Percentiles rank a stretch among this genome's conserved stretches.
phyloP scores from a whole-genome alignment of 2,113 vertebrate species.

The Cyrtonyx montezumae region DNA sequence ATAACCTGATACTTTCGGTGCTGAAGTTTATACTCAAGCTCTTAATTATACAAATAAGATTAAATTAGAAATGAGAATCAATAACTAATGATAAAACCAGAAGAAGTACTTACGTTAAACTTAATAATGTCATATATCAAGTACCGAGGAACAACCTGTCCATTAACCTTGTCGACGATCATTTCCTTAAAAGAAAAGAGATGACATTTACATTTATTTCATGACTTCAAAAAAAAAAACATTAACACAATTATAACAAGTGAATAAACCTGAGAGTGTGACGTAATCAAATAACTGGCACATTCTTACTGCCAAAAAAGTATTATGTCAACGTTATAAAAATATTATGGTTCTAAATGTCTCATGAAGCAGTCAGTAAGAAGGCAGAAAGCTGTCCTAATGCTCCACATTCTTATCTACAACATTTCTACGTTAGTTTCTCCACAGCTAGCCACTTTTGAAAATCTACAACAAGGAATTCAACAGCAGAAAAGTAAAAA shows the following conservation, averaged over 20 bases:
- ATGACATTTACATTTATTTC: background rate
- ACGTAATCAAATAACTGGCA: background rate
- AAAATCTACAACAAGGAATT: background rate
- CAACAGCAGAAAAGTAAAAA: background rate
- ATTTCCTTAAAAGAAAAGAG: slow-evolving; percentile 89
- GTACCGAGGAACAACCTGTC: slow-evolving; percentile 94
- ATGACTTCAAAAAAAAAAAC: background rate
- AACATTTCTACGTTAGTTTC: background rate
- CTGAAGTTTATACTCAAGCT: background rate
- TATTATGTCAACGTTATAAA: background rate
- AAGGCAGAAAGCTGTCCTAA: background rate
- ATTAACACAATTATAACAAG: background rate
- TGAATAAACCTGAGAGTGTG: background rate
- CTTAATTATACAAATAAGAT: background rate
- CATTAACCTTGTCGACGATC: slow-evolving; percentile 98
- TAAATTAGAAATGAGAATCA: background rate
- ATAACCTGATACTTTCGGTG: background rate
- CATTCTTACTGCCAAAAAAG: background rate
- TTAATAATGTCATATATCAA: slow-evolving; percentile 99
- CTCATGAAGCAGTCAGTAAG: background rate
- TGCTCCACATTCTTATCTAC: background rate
- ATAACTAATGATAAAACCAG: background rate
- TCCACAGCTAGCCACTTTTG: background rate
- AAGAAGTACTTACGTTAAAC: slow-evolving; percentile 91
- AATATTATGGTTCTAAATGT: background rate